Evolutionary conservation across 2,113 vertebrate species (phyloP).

Genomic region (Potamarius usumacintae): DNA sequence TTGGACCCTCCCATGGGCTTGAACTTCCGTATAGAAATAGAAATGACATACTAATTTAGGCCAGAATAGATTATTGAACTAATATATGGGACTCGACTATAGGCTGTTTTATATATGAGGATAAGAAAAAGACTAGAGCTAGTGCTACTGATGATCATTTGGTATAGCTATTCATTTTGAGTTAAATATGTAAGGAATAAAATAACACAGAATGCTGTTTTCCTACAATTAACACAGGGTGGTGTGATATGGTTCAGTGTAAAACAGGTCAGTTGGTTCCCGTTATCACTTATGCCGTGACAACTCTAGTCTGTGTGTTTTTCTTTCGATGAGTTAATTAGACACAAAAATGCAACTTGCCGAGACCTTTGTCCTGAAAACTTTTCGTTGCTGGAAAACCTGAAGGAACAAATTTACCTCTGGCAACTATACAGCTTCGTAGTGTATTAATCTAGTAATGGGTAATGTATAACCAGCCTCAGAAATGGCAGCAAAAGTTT

Average conservation of each 20-base stretch:
- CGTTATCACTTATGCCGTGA: neutral
- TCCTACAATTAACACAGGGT: no score
- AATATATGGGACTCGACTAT: conserved; percentile 26
- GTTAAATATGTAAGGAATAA: neutral
- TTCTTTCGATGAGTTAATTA: neutral
- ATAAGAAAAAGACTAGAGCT: neutral
- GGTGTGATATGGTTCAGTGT: accelerated
- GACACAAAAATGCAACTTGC: neutral
- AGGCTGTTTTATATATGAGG: neutral
- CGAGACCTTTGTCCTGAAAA: neutral
- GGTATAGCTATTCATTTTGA: neutral
- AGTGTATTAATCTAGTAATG: neutral
- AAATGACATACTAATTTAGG: conserved; percentile 48
- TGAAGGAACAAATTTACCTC: neutral
- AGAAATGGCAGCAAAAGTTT: neutral
- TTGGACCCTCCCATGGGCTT: conserved; percentile 45
- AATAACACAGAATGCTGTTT: neutral
- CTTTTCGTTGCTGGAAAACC: neutral
- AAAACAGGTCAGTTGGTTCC: neutral
- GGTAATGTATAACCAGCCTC: neutral
- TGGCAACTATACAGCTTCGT: neutral
- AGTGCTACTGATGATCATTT: neutral
- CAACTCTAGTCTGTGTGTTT: neutral
- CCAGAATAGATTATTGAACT: conserved; percentile 40
- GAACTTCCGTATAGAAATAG: conserved; percentile 45